Evolutionary conservation across 1,140 invertebrate genomes (phyloP), one percentile per base, ranked within the genome.

Genomic region (Macrosteles quadrilineatus): DNA sequence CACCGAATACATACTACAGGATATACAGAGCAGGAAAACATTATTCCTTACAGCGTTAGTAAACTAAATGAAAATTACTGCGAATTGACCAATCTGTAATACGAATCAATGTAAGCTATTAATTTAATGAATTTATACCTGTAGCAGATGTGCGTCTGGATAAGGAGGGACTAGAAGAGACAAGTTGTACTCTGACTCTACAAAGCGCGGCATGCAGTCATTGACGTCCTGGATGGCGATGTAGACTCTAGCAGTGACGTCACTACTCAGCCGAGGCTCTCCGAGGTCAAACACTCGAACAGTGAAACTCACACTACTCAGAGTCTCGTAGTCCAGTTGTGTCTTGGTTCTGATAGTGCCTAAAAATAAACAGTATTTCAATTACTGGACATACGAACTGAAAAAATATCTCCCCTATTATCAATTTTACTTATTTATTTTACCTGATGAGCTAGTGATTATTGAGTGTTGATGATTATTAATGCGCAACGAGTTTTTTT

Each of bases 241-340:
- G 73, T 86, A 81, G 6, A 93, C 89, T 68, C 81, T 84, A 0
- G 92, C 91, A 2, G 85, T 85, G 36, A 86, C 88, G 73, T 90
- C 87, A 4, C 94, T 92, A 4, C 88, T 88, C 27, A 96, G 80
- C 57, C 87, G 86, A 9, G 95, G 95, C 72, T 88, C 89, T 1
- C 95, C 96, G 73, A 90, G 83, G 83, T 98, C 96, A 29, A 88
- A 87, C 0, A 97, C 94, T 80, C 90, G 89, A 1, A 96, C 94
- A 73, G 88, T 87, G 78, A 97, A 96, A n/a, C 84, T 82, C 75
- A 93, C 91, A 9, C 81, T 74, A 0, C 85, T 79, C 25, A 86
- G 82, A 1, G 83, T 87, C 80, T 98, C 96, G 78, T 93, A 91
- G 80, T 98, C 95, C 43, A 98, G 81, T 2, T 86, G 80, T 67